phyloP scores from a whole-genome alignment of 2,888 invertebrate species.

The Drosophila greeni region DNA sequence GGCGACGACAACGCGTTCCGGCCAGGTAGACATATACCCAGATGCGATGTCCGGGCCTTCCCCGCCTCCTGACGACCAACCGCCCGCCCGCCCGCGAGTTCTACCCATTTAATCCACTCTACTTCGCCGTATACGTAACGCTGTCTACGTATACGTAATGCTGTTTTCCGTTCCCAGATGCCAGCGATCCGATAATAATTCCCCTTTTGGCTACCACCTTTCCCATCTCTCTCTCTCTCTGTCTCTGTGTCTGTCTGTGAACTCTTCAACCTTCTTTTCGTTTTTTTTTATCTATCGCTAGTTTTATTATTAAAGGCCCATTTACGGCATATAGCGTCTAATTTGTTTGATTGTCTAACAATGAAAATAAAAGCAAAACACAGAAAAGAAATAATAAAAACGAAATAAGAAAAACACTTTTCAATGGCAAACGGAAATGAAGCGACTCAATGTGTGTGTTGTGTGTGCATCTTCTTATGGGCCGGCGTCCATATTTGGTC shows the following conservation, averaged over 20 bases:
- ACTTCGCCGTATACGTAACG: constrained; percentile 7
- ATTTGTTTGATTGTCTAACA: constrained; percentile 72
- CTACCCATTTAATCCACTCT: constrained; percentile 19
- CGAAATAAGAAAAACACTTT: constrained; percentile 53
- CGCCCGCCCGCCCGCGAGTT: constrained; percentile 22
- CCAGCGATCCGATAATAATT: constrained; percentile 57
- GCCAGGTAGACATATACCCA: constrained; percentile 11
- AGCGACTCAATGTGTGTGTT: constrained; percentile 44
- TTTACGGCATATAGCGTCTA: constrained; percentile 66
- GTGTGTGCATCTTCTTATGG: constrained; percentile 6
- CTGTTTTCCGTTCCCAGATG: constrained; percentile 41
- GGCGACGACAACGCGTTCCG: constrained; percentile 24
- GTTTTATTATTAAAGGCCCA: constrained; percentile 65
- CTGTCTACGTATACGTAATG: constrained; percentile 8
- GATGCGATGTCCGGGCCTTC: constrained; percentile 25
- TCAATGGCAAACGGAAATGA: constrained; percentile 69
- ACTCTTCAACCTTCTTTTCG: constrained; percentile 32
- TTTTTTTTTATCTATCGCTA: constrained; percentile 46
- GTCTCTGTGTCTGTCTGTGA: constrained; percentile 41
- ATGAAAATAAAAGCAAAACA: constrained; percentile 57
- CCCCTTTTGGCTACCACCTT: constrained; percentile 59
- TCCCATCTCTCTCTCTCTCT: constrained; percentile 16
- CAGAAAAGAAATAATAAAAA: constrained; percentile 48
- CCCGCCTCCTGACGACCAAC: constrained; percentile 41
- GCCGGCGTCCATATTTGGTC: constrained; percentile 6